Base-by-base conservation (phyloP, 2,888 invertebrate genomes). In the Agonopterix alstromeriana region DNA sequence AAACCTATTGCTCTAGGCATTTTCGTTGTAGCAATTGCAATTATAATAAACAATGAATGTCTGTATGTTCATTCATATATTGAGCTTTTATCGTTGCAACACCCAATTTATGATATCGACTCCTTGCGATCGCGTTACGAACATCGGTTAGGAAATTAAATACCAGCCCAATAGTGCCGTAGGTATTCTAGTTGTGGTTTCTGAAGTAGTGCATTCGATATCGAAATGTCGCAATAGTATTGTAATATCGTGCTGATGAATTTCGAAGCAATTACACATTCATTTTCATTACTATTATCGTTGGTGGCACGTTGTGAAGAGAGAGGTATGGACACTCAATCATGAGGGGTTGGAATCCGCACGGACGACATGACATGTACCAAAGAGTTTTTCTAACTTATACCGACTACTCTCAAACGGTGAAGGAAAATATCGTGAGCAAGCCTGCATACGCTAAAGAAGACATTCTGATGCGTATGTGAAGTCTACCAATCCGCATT, bases 171-270 rank as follows among this genome's bases (percentile, higher is more conserved):
- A 70, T 64, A 65, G 58, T 57, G 60, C 44, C 55, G 56, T 59
- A 63, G 59, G 56, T 65, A 60, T 54, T 51, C 50, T 61, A 57
- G 56, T 65, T 64, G 42, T 41, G 35, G 35, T 48, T 45, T 60
- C 71, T 82, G 85, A 73, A 83, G 84, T 55, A 60, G 71, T 70
- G 71, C 64, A 80, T 77, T 74, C 55, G 77, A 82, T 82, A 79
- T 71, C 57, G 58, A 51, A 48, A 65, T 80, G 75, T 73, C 61
- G 79, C 67, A 85, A 85, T 73, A 52, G 55, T 52, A 54, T 67
- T 65, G 62, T 61, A 54, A 67, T 60, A 54, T 42, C 42, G 53
- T 59, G 53, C 57, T 53, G 56, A 53, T 52, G 50, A 54, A 67
- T 67, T 67, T 68, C 60, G 54, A 56, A 53, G 54, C 60, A 57